Conservation (phyloP, 1,140 invertebrate genomes). For the Drosophila asahinai region DNA sequence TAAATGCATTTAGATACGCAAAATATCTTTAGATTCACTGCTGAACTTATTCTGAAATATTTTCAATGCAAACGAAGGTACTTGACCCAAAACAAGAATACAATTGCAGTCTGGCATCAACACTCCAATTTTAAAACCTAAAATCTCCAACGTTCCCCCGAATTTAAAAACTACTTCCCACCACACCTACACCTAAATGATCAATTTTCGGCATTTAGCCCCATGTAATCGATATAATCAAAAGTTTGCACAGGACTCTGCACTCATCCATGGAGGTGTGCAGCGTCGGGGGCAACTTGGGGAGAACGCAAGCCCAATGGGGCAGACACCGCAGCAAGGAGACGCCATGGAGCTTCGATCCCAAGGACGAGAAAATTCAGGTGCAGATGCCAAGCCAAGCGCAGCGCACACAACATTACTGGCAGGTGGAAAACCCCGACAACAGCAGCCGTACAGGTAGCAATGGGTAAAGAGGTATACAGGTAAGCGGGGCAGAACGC, state of each 20-base stretch:
- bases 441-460: constrained; percentile 33
- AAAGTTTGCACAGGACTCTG: constrained; percentile 19
- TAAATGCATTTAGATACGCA: too few species aligned
- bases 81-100: too few species aligned
- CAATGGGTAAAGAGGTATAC: constrained; percentile 7
- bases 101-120: too few species aligned
- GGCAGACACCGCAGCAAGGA: constrained; percentile 42
- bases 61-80: too few species aligned
- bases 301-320: constrained; percentile 18
- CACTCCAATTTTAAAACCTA: too few species aligned
- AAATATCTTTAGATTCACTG: too few species aligned
- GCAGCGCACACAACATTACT: constrained; percentile 59
- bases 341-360: constrained; percentile 28
- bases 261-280: constrained; percentile 5
- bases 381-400: constrained; percentile 46
- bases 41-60: too few species aligned
- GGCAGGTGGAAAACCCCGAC: constrained; percentile 49
- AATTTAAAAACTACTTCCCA: neutral
- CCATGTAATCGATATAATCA: constrained; percentile 43
- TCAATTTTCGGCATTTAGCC: constrained; percentile 34
- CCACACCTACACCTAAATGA: constrained; percentile 4
- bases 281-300: neutral
- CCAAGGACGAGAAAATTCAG: constrained; percentile 27
- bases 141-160: too few species aligned
- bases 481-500: constrained; percentile 32